Percentiles rank a stretch among this genome's conserved stretches.
Evolutionary conservation across 2,113 vertebrate genomes (phyloP).

Genomic region (human): GRCh38 chr3:86334001-86334500

Average conservation of each 20-base stretch:
- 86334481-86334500: neutral
- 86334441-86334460: conserved; percentile 61
- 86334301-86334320: conserved; percentile 79
- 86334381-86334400: conserved; percentile 73
- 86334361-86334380: conserved; percentile 61
- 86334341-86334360: conserved; percentile 70
- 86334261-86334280: conserved; percentile 74
- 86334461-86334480: conserved; percentile 57
- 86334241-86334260: conserved; percentile 67
- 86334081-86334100: neutral
- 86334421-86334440: conserved; percentile 52
- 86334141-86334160: neutral
- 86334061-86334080: neutral
- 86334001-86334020: neutral
- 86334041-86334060: neutral
- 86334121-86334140: neutral
- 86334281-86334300: conserved; percentile 79
- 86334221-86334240: conserved; percentile 58
- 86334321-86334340: conserved; percentile 75
- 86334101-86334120: neutral
- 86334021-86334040: neutral
- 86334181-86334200: conserved; percentile 42
- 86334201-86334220: conserved; percentile 67
- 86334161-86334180: conserved; percentile 40
- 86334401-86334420: conserved; percentile 39